Evolutionary conservation across 2,113 vertebrate species (phyloP).

Genomic region (Coptodon rendalli): DNA sequence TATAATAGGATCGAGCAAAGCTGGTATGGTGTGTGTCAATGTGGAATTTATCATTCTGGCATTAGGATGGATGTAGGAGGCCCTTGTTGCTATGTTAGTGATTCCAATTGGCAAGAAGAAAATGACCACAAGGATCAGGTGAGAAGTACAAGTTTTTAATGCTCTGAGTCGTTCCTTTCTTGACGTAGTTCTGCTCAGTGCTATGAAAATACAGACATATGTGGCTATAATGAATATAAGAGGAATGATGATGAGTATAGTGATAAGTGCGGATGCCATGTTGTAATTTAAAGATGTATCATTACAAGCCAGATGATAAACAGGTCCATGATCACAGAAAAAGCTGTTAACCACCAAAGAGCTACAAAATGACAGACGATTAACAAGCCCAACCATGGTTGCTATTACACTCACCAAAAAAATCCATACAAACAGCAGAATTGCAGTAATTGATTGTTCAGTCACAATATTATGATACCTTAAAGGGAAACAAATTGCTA

Average conservation of each 20-base stretch:
- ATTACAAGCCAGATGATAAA: slow-evolving; percentile 47
- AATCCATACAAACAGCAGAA: slow-evolving; percentile 22
- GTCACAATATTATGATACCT: slow-evolving; percentile 44
- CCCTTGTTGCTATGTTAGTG: not conserved
- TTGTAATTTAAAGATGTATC: slow-evolving; percentile 12
- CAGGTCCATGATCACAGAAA: slow-evolving; percentile 57
- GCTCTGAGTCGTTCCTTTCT: not conserved
- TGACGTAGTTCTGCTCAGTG: slow-evolving; percentile 20
- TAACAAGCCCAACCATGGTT: not conserved
- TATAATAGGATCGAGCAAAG: slow-evolving; percentile 53
- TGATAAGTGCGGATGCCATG: accelerated
- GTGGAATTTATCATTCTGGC: not conserved
- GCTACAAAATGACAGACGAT: slow-evolving; percentile 59
- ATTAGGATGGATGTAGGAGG: not conserved
- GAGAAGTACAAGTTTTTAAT: not conserved
- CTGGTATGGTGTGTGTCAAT: slow-evolving; percentile 38
- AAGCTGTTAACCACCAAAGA: slow-evolving; percentile 46
- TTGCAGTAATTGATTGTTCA: not conserved
- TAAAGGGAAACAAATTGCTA: slow-evolving; percentile 62
- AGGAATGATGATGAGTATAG: not conserved
- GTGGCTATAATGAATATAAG: not conserved
- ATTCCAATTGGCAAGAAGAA: not conserved
- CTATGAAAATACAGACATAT: slow-evolving; percentile 21
- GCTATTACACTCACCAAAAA: accelerated
- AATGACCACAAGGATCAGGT: not conserved